Conservation (phyloP, 2,888 invertebrate genomes). For the Eupithecia exiguata region DNA sequence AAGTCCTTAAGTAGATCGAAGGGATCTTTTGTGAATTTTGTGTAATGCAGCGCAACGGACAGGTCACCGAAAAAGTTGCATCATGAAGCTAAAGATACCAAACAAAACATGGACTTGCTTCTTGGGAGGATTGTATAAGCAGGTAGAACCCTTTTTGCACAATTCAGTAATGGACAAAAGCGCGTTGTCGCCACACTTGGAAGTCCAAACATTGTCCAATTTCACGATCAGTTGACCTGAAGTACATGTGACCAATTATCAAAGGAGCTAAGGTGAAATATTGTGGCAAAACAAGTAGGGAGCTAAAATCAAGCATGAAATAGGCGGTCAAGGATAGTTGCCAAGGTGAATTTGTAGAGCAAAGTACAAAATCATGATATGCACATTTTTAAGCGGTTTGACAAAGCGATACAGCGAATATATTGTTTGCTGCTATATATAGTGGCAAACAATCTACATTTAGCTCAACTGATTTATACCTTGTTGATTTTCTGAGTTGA, state of each 20-base stretch:
- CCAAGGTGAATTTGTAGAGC: constrained; percentile 20
- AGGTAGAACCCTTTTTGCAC: constrained; percentile 83
- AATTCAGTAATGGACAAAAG: constrained; percentile 74
- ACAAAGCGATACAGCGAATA: background rate
- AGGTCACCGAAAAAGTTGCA: constrained; percentile 59
- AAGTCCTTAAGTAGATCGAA: constrained; percentile 78
- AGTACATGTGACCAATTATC: constrained; percentile 75
- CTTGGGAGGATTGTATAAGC: constrained; percentile 58
- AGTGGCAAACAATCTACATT: no score
- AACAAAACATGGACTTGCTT: constrained; percentile 24
- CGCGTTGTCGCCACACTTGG: constrained; percentile 76
- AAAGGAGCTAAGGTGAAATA: constrained; percentile 67
- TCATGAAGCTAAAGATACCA: constrained; percentile 13
- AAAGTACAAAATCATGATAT: constrained; percentile 16
- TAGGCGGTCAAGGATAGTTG: constrained; percentile 49
- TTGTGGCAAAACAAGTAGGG: constrained; percentile 52
- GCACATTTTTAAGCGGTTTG: constrained; percentile 6
- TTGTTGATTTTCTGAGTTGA: no score
- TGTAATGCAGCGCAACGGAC: constrained; percentile 79
- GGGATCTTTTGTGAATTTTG: constrained; percentile 79
- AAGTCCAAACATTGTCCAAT: constrained; percentile 74
- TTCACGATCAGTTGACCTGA: constrained; percentile 76
- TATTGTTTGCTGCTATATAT: background rate
- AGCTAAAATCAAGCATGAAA: constrained; percentile 68
- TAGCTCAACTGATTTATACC: no score